phyloP scores from a whole-genome alignment of 2,113 vertebrate genomes.

The Oreochromis niloticus region DNA sequence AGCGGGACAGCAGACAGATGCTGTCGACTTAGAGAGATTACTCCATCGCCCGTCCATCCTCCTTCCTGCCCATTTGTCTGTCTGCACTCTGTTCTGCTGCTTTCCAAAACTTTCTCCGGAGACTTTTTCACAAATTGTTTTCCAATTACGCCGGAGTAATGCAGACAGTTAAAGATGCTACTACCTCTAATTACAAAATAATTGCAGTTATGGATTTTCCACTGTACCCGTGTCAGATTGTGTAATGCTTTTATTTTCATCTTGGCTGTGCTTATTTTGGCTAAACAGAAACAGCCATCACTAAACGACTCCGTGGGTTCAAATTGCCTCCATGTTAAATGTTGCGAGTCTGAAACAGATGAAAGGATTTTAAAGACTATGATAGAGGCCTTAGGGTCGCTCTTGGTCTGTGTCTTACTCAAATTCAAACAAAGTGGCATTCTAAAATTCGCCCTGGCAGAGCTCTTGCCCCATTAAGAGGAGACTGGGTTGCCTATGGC shows the following conservation, averaged over 20 bases:
- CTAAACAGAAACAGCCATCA: not conserved
- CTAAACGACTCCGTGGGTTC: slow-evolving; percentile 14
- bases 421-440: not conserved
- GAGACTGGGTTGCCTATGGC: slow-evolving; percentile 28
- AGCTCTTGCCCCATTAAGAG: slow-evolving; percentile 27
- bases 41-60: not conserved
- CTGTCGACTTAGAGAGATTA: slow-evolving; percentile 31
- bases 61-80: not conserved
- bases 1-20: slow-evolving; percentile 33
- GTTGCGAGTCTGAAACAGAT: not conserved
- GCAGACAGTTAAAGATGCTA: not conserved
- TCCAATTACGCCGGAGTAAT: not conserved
- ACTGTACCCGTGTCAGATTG: not conserved
- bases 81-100: not conserved
- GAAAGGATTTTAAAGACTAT: slow-evolving; percentile 26
- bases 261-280: not conserved
- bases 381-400: not conserved
- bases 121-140: not conserved
- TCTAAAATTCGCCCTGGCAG: not conserved
- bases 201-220: not conserved
- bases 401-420: not conserved
- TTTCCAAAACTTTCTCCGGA: not conserved
- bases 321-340: slow-evolving; percentile 11
- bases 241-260: not conserved
- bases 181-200: not conserved